Base-by-base conservation (phyloP, 2,113 vertebrate species). In the Lagenorhynchus albirostris region DNA sequence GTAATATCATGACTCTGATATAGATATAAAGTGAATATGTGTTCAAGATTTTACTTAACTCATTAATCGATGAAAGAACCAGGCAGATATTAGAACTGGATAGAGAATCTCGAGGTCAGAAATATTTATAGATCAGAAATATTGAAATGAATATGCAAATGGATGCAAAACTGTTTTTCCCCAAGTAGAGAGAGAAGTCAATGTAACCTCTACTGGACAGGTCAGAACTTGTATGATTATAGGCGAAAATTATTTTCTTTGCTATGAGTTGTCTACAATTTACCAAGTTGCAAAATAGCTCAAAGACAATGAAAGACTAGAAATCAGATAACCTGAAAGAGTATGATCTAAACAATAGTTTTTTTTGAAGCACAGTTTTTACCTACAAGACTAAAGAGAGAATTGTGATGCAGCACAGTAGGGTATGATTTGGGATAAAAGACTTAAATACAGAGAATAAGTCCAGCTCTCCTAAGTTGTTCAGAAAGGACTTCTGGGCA, bases 41-140 rank as follows among this genome's bases (percentile, higher is more conserved):
- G 25, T 77, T 97, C 86, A 94, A 73, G 33, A 67, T 77, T 89
- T 94, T 93, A 73, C 17, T 93, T 73, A 84, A 55, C 20, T 89
- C 55, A 85, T 74, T 92, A 92, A 85, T 94, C 9, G 36, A 0
- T 12, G n/a, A 91, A 76, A 53, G 62, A 65, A 77, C 10, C 26
- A 83, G 18, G 65, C 74, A 91, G n/a, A 79, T 88, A 13, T 73
- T 87, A 93, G 70, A 96, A 65, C 11, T 41, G 8, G 55, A 4
- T 18, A 86, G 38, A 60, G 20, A 86, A 80, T 79, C 47, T 84
- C 6, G 41, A 55, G 50, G 88, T 41, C 21, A 77, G 44, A 96
- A 80, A 82, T 13, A 26, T 95, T 84, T 91, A n/a, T 91, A 73
- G 10, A 74, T 47, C 44, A 96, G 53, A 53, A 93, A 74, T 91